Evolutionary conservation across 2,888 invertebrate genomes (phyloP).

Genomic region (Cantharis flavilabris): DNA sequence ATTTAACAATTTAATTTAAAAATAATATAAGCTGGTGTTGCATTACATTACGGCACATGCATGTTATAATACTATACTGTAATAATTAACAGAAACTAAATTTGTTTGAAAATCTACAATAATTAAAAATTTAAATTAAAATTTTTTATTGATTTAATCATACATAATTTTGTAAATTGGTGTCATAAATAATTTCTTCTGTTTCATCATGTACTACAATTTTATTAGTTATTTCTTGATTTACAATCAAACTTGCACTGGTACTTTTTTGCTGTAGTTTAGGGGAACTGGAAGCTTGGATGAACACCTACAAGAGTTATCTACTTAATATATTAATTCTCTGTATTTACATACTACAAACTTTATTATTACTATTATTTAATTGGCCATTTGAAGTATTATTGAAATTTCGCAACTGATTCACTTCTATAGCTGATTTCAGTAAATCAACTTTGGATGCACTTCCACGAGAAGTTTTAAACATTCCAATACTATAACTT

Average conservation of each 20-base stretch:
- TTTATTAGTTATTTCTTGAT: constrained; percentile 29
- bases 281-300: constrained; percentile 34
- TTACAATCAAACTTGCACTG: constrained; percentile 31
- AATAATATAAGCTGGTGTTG: too few species aligned
- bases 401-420: constrained; percentile 52
- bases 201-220: constrained; percentile 39
- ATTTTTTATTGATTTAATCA: neutral
- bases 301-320: neutral
- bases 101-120: neutral
- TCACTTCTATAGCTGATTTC: constrained; percentile 72
- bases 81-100: neutral
- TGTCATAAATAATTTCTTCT: constrained; percentile 38
- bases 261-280: constrained; percentile 33
- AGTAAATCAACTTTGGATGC: constrained; percentile 69
- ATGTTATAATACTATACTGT: too few species aligned
- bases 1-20: too few species aligned
- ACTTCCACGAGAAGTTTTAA: constrained; percentile 56
- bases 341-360: neutral
- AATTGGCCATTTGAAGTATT: constrained; percentile 26
- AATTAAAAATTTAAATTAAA: neutral
- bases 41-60: too few species aligned
- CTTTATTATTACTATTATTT: constrained; percentile 23
- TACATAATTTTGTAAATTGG: constrained; percentile 22
- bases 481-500: constrained; percentile 62
- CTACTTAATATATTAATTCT: neutral